A percentile compares a stretch with the other conserved stretches of the same genome.
Conservation (phyloP, 2,113 vertebrate genomes). For the Baryphthengus martii region DNA sequence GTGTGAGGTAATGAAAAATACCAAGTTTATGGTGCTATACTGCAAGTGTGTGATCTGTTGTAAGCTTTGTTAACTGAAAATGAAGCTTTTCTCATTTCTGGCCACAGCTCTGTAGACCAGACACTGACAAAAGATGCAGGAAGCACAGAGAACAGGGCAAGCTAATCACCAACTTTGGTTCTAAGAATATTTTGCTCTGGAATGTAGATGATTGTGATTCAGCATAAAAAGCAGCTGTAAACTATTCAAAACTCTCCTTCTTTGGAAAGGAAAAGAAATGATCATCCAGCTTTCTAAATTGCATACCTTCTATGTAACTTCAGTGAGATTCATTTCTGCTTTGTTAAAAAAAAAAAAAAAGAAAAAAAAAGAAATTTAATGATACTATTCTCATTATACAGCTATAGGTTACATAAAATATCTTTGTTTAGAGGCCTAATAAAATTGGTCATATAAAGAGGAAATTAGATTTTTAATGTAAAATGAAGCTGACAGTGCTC, state of each 20-base stretch:
- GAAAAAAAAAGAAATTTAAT: conserved; percentile 48
- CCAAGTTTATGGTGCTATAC: not conserved
- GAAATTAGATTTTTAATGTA: conserved; percentile 84
- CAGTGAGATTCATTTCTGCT: not conserved
- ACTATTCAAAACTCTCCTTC: not conserved
- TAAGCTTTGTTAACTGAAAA: not conserved
- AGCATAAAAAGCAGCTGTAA: conserved; percentile 44
- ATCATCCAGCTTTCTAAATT: conserved; percentile 21
- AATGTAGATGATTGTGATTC: conserved; percentile 39
- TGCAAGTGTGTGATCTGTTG: not conserved
- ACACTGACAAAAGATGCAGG: not conserved
- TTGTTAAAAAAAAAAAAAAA: conserved; percentile 48
- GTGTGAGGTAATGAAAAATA: not conserved
- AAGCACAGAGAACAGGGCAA: not conserved
- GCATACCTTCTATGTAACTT: conserved; percentile 20
- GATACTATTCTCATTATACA: conserved; percentile 58
- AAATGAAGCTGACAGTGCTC: conserved; percentile 85
- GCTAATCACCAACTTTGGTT: not conserved
- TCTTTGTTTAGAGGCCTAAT: conserved; percentile 83
- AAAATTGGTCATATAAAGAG: conserved; percentile 82
- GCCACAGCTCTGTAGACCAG: not conserved
- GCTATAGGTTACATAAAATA: conserved; percentile 74
- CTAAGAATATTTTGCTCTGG: conserved; percentile 24
- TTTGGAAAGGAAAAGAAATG: not conserved
- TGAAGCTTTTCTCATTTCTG: not conserved